phyloP scores from a whole-genome alignment of 1,140 invertebrate genomes.

The Leguminivora glycinivorella region DNA sequence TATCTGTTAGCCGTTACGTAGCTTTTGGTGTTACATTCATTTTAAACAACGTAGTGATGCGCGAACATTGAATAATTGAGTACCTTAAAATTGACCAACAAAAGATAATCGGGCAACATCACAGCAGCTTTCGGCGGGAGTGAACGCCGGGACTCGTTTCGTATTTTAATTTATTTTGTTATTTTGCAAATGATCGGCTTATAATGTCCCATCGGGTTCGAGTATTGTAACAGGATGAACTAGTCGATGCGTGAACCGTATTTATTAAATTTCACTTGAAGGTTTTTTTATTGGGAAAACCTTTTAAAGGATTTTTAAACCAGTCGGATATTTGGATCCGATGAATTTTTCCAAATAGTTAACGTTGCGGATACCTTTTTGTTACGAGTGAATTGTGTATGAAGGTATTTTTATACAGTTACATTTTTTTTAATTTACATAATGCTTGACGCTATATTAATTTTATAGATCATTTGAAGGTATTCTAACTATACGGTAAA shows the following conservation, averaged over 20 bases:
- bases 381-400: too few relatives aligned
- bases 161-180: constrained; percentile 36
- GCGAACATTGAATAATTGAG: neutral
- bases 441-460: too few relatives aligned
- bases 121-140: constrained; percentile 19
- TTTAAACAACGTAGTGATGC: neutral
- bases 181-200: constrained; percentile 65
- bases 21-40: neutral
- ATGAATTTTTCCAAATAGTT: neutral
- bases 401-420: too few relatives aligned
- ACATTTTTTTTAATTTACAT: too few relatives aligned
- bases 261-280: constrained; percentile 61
- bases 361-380: neutral
- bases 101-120: constrained; percentile 23
- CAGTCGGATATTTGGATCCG: neutral
- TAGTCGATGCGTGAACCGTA: constrained; percentile 66
- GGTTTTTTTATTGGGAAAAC: constrained; percentile 36
- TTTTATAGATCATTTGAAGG: too few relatives aligned
- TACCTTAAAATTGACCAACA: constrained; percentile 17
- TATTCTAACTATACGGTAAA: too few relatives aligned
- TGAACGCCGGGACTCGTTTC: constrained; percentile 11
- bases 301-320: constrained; percentile 22
- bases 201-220: constrained; percentile 63
- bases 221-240: constrained; percentile 69
- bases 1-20: neutral